Base-by-base conservation (phyloP, 37 sponge, comb jelly and placozoan genomes). In the Geodia barretti region DNA sequence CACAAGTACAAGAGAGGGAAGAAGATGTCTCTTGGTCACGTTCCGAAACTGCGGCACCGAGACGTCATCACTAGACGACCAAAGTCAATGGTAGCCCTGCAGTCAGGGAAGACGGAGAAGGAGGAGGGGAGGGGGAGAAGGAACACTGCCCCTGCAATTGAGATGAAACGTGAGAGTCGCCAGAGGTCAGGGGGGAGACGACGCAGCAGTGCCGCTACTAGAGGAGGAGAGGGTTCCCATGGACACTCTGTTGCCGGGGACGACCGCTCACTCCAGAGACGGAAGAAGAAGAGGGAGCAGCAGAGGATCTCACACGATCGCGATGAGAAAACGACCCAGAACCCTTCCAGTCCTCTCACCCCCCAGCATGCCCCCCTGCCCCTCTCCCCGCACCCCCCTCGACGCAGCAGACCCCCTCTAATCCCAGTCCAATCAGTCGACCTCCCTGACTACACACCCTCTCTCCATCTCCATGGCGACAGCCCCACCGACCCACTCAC, bases 241-340 rank as follows among this genome's bases (percentile, higher is more conserved):
- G 54, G 54, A 7, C 54, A 47, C 14, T 14, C 7, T 7, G 7
- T 14, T 14, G 54, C 14, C 54, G 14, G 54, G 7, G 54, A 47
- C 7, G 54, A 47, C 11, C 7, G 14, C 11, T 17, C 54, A 47
- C 54, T 47, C 14, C 54, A 69, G 37, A 41, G 58, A 29, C 4
- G 68, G 60, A 79, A 68, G 31, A 3, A 39, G 42, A 36, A 72
- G n/a, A 2, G 25, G 29, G 72, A 41, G n/a, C 40, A 73, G 29
- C 62, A 73, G 20, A 63, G 28, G 33, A 81, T 47, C 54, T 17
- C 54, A 47, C 54, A 72, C 33, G 73, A 81, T 62, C 63, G 82
- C 0, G 82, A 81, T 26, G 42, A 81, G 0, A 81, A 81, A 38
- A 28, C 23, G 34, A 60, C 29, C 29, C 41, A 7, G 11, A 47